A percentile compares a stretch with the other conserved stretches of the same genome.
phyloP scores from a whole-genome alignment of 1,140 invertebrate species.

The Coboldia fuscipes region DNA sequence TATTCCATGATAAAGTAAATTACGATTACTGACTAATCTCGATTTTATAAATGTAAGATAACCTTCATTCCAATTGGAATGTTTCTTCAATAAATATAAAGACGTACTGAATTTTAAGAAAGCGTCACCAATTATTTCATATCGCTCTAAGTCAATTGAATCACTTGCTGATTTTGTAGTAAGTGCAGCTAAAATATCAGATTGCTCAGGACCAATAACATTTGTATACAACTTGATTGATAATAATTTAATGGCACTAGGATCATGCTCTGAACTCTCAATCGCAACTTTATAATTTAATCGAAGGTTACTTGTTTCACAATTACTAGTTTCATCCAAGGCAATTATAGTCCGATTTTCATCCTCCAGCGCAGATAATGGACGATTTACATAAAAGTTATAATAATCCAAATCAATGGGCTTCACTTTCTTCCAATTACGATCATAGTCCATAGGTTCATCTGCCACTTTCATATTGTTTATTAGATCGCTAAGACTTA shows the following conservation, averaged over 20 bases:
- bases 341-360: too few relatives aligned
- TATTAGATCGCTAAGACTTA: neutral
- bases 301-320: too few relatives aligned
- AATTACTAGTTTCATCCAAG: too few relatives aligned
- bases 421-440: conserved; percentile 30
- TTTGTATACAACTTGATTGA: too few relatives aligned
- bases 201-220: conserved; percentile 17
- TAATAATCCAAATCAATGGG: conserved; percentile 45
- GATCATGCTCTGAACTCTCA: too few relatives aligned
- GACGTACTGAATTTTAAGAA: conserved; percentile 66
- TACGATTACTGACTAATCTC: conserved; percentile 60
- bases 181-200: conserved; percentile 35
- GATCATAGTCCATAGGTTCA: conserved; percentile 41
- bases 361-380: neutral
- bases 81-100: conserved; percentile 47
- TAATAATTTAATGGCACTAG: too few relatives aligned
- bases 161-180: conserved; percentile 51
- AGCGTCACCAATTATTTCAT: conserved; percentile 74
- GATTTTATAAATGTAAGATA: conserved; percentile 51
- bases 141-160: conserved; percentile 57
- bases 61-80: conserved; percentile 49
- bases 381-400: conserved; percentile 27
- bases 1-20: conserved; percentile 43
- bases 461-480: conserved; percentile 29
- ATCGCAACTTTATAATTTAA: too few relatives aligned